phyloP scores from a whole-genome alignment of 1,140 invertebrate genomes.

The Brachionus rotundiformis region DNA sequence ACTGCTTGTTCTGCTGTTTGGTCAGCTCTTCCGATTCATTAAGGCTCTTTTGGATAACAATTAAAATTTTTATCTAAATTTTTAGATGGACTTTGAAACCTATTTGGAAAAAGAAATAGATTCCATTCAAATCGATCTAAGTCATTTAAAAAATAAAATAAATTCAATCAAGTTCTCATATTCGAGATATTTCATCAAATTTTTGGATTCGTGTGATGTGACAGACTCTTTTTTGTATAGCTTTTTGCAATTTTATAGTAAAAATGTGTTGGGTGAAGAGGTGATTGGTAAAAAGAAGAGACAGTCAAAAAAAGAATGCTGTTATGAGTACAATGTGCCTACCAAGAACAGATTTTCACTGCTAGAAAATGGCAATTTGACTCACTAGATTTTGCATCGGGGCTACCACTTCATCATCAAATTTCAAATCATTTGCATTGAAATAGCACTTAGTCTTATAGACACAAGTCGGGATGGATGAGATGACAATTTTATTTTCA shows the following conservation, averaged over 20 bases:
- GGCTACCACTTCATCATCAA: neutral
- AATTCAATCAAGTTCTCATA: neutral
- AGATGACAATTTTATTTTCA: neutral
- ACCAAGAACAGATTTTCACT: constrained; percentile 27
- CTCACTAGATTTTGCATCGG: neutral
- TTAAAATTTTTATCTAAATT: neutral
- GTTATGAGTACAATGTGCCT: neutral
- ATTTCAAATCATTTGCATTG: neutral
- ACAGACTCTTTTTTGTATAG: neutral
- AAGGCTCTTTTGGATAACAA: neutral
- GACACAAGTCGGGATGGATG: neutral
- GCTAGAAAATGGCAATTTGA: neutral
- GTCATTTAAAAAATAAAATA: neutral
- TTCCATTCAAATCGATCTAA: constrained; percentile 11
- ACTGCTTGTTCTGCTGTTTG: constrained; percentile 36
- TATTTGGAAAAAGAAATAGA: constrained; percentile 2
- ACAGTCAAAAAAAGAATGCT: neutral
- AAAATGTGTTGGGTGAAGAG: neutral
- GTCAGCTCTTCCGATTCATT: constrained; percentile 1
- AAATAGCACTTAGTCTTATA: constrained; percentile 15
- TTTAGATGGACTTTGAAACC: constrained; percentile 20
- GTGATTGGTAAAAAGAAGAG: neutral
- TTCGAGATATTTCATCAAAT: neutral
- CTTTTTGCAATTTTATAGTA: constrained; percentile 19
- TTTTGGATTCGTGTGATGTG: neutral